Conservation (phyloP, 2,797 vertebrate genomes). For the Halcyon leucocephala region DNA sequence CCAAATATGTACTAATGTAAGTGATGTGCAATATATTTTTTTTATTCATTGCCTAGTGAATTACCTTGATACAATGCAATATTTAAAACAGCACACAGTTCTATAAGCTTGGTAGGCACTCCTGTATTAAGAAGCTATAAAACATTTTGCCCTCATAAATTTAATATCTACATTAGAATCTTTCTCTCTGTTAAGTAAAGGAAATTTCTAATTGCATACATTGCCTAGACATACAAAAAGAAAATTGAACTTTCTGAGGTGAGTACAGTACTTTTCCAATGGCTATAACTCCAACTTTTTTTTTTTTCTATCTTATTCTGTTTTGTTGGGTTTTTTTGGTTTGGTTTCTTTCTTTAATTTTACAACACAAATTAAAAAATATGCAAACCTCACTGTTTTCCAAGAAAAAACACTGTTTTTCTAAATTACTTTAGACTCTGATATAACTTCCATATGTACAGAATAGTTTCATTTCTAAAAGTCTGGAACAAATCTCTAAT, state of each 20-base stretch:
- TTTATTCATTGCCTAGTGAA: background rate
- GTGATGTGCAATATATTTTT: background rate
- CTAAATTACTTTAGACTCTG: background rate
- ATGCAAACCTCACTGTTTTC: background rate
- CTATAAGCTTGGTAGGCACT: background rate
- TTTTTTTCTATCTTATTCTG: background rate
- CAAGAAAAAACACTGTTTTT: background rate
- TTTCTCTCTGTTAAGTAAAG: background rate
- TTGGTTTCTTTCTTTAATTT: background rate
- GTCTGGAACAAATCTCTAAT: background rate
- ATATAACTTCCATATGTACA: background rate
- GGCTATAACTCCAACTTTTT: background rate
- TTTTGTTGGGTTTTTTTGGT: too few species aligned
- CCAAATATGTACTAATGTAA: fast-evolving
- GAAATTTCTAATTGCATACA: background rate
- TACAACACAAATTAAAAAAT: background rate
- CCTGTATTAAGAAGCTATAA: background rate
- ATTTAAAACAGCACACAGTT: background rate
- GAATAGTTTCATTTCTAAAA: background rate
- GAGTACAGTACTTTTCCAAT: background rate
- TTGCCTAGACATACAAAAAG: background rate
- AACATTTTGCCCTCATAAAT: background rate
- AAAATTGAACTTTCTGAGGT: background rate
- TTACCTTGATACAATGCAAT: background rate
- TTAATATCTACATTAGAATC: background rate